Percentiles rank a stretch among this genome's conserved stretches.
Evolutionary conservation across 2,113 vertebrate genomes (phyloP).

Genomic region (Azemiops feae): DNA sequence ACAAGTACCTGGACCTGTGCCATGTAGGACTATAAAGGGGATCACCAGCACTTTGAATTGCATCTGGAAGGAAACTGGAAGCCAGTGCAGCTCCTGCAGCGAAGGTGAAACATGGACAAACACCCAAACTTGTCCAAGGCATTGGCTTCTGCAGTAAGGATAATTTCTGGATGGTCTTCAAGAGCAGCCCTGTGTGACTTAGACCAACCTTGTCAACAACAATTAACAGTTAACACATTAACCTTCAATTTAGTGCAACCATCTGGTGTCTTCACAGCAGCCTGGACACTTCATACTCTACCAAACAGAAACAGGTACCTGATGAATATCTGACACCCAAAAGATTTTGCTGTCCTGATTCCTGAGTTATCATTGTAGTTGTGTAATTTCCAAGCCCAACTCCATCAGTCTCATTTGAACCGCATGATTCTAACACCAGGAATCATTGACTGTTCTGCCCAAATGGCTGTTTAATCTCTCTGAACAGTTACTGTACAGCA

Average conservation of each 20-base stretch:
- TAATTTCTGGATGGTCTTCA: no score
- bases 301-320: conserved; percentile 54
- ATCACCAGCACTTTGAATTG: not conserved
- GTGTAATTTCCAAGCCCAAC: not conserved
- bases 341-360: conserved; percentile 16
- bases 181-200: not conserved
- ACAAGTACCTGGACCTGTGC: no score
- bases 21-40: no score
- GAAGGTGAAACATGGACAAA: no score
- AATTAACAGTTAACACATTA: conserved; percentile 73
- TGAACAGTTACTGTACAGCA: not conserved
- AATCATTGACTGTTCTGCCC: not conserved
- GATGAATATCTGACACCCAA: conserved; percentile 52
- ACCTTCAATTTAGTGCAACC: conserved; percentile 67
- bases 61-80: not conserved
- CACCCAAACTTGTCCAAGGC: no score
- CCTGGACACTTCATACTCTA: conserved; percentile 33
- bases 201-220: conserved; percentile 52
- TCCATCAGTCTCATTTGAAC: not conserved
- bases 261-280: conserved; percentile 60
- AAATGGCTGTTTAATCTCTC: not conserved
- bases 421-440: conserved; percentile 18
- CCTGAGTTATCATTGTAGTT: conserved; percentile 26
- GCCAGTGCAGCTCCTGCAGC: not conserved
- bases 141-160: not conserved